phyloP scores from a whole-genome alignment of 1,140 invertebrate species.

The Globodera ellingtonae region DNA sequence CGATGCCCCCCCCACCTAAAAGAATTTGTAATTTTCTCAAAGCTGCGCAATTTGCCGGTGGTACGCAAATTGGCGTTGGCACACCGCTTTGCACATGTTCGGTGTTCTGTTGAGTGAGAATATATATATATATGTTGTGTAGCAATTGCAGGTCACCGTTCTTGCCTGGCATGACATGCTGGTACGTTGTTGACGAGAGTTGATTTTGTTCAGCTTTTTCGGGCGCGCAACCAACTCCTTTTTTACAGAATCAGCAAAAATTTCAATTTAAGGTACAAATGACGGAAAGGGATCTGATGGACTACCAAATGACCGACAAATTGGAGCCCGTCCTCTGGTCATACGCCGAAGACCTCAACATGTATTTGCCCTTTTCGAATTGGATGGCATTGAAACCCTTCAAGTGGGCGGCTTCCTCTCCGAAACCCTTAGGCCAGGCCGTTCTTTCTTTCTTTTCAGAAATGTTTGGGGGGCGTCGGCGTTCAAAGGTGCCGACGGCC shows the following conservation, averaged over 20 bases:
- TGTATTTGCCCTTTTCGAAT: conserved; percentile 57
- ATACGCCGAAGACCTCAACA: conserved; percentile 62
- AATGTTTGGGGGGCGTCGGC: conserved; percentile 54
- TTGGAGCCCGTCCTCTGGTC: conserved; percentile 63
- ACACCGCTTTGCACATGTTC: no score
- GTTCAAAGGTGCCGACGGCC: conserved; percentile 59
- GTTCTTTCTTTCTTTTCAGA: conserved; percentile 10
- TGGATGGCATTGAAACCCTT: conserved; percentile 60
- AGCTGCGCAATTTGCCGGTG: no score
- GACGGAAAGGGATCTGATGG: conserved; percentile 32
- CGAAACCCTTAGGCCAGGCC: neutral
- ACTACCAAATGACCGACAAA: conserved; percentile 49
- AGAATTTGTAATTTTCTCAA: no score
- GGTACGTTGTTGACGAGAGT: conserved; percentile 5
- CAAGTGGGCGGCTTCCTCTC: neutral
- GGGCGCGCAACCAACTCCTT: neutral
- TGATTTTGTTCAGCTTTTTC: neutral
- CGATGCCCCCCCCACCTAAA: neutral
- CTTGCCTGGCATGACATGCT: conserved; percentile 65
- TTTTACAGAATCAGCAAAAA: no score
- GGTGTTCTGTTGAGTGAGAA: no score
- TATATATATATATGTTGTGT: no score
- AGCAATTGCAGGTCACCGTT: conserved; percentile 46
- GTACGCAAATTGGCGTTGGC: no score
- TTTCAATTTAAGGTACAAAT: neutral